phyloP scores from a whole-genome alignment of 2,113 vertebrate genomes.

The Rhipidura dahli region DNA sequence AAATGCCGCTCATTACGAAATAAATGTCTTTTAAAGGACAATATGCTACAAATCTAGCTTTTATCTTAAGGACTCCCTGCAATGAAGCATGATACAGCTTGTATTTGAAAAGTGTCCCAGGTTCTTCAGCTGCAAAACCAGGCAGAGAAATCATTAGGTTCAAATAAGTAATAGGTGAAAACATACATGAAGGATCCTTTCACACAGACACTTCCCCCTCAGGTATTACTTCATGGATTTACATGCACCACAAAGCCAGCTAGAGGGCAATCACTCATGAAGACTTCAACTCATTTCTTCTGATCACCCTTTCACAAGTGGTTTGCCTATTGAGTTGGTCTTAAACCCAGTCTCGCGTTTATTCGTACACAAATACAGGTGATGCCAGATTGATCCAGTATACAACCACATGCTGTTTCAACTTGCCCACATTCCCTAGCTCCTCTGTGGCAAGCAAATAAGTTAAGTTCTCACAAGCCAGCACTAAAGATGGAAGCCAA shows the following conservation, averaged over 20 bases:
- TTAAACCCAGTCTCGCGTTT: accelerated
- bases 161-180: not conserved
- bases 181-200: not conserved
- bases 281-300: not conserved
- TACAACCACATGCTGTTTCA: not conserved
- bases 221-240: not conserved
- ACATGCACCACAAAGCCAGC: not conserved
- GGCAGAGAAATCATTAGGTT: not conserved
- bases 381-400: not conserved
- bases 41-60: not conserved
- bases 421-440: not conserved
- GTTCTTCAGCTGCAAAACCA: not conserved
- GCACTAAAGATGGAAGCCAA: not conserved
- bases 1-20: not conserved
- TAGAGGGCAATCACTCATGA: not conserved
- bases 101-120: not conserved
- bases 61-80: not conserved
- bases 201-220: not conserved
- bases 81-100: not conserved
- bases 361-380: not conserved
- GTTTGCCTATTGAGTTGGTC: not conserved
- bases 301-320: not conserved
- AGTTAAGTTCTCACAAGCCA: not conserved
- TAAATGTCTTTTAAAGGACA: not conserved
- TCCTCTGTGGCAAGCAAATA: not conserved